These are phyloP conservation scores for Choristoneura fumiferana DNA, from an alignment of 1,140 invertebrate genomes.

Conservation along the genomic window DNA sequence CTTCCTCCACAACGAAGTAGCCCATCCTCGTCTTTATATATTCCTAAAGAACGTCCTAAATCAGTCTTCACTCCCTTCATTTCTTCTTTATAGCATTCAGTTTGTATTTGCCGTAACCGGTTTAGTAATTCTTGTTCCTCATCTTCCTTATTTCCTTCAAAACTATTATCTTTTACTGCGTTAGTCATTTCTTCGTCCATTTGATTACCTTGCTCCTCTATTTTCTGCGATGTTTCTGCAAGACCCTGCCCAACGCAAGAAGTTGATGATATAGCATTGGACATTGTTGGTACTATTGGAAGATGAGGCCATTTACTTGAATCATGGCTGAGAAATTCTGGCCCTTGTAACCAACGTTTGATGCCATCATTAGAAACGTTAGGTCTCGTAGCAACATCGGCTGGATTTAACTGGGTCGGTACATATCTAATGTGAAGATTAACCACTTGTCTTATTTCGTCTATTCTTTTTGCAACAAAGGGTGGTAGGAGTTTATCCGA, in stretches of 20 bases:
- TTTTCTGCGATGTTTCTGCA: background rate
- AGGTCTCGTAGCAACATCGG: constrained; percentile 7
- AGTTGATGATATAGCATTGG: background rate
- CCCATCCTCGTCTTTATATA: constrained; percentile 21
- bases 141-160: background rate
- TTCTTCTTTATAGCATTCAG: background rate
- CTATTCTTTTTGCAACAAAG: constrained; percentile 6
- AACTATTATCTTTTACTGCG: background rate
- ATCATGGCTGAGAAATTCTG: background rate
- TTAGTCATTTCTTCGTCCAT: background rate
- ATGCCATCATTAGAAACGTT: background rate
- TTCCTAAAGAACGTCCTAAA: background rate
- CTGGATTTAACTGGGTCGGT: background rate
- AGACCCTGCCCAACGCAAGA: background rate
- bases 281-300: background rate
- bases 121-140: background rate
- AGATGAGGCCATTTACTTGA: background rate
- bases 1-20: constrained; percentile 29
- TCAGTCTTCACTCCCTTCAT: background rate
- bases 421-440: background rate
- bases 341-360: background rate
- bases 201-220: background rate
- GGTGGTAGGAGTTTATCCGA: constrained; percentile 13
- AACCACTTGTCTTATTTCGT: background rate
- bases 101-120: background rate